Conservation (phyloP, 2,888 invertebrate genomes). For the Cryptocheilus praepositus region DNA sequence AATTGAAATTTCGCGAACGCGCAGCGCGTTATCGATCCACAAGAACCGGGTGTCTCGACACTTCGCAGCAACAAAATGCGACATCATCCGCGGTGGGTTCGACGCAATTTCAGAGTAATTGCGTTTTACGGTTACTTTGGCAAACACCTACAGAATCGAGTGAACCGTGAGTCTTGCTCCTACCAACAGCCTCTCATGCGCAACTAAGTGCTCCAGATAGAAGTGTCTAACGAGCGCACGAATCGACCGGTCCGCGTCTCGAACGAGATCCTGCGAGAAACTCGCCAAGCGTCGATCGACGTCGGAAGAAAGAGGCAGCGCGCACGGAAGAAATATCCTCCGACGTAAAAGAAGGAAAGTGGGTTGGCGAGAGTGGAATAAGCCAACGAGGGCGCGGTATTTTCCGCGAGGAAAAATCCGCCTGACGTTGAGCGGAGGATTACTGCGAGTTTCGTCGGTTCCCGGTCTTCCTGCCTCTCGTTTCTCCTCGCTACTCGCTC, state of each 20-base stretch:
- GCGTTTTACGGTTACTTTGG: conserved; percentile 56
- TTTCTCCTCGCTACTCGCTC: no score
- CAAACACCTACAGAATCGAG: conserved; percentile 43
- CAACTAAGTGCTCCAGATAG: background rate
- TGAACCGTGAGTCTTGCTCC: conserved; percentile 22
- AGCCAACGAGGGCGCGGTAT: conserved; percentile 6
- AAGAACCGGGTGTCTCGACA: no score
- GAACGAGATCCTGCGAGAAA: conserved; percentile 4
- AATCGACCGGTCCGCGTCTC: conserved; percentile 11
- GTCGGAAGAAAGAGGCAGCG: no score
- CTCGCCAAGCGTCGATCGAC: no score
- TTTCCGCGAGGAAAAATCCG: no score
- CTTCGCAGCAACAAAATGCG: no score
- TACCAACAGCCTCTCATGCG: conserved; percentile 12
- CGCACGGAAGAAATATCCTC: no score
- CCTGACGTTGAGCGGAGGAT: no score
- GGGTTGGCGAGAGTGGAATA: conserved; percentile 4
- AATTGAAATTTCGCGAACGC: no score
- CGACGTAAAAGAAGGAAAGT: conserved; percentile 1
- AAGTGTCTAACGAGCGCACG: conserved; percentile 11
- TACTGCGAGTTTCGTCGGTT: no score
- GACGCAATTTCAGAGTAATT: conserved; percentile 38
- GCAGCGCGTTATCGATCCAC: no score
- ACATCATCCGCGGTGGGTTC: background rate
- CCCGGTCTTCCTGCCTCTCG: no score